These are phyloP conservation scores for Doris montereyensis DNA, from an alignment of 2,888 invertebrate species.

Conservation along the genomic window DNA sequence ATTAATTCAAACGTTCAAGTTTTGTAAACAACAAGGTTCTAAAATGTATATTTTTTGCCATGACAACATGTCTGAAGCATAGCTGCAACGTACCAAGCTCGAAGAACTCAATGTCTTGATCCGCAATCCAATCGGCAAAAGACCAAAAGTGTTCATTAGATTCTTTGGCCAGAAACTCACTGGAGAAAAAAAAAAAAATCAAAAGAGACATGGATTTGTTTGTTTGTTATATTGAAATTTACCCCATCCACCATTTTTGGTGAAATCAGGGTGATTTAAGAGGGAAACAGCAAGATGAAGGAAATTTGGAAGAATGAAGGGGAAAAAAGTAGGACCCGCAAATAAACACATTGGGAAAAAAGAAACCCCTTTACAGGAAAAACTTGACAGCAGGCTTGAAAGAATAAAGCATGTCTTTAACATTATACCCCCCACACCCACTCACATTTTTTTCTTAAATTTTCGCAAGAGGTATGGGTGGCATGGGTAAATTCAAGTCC, in stretches of 20 bases:
- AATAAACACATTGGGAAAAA: too few species aligned
- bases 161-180: slow-evolving; percentile 75
- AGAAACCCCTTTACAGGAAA: too few species aligned
- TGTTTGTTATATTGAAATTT: too few species aligned
- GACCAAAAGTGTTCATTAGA: slow-evolving; percentile 74
- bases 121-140: slow-evolving; percentile 70
- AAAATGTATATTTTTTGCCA: neutral
- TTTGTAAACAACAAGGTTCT: neutral
- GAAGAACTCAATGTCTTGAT: slow-evolving; percentile 50
- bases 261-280: neutral
- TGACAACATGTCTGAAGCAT: too few species aligned
- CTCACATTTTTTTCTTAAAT: too few species aligned
- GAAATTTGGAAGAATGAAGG: too few species aligned
- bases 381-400: too few species aligned
- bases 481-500: too few species aligned
- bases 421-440: too few species aligned
- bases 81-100: slow-evolving; percentile 52
- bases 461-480: too few species aligned
- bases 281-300: neutral
- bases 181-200: slow-evolving; percentile 56
- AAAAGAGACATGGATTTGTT: neutral
- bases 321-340: too few species aligned
- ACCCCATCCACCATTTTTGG: neutral
- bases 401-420: too few species aligned
- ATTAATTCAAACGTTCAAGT: neutral